Evolutionary conservation across 2,113 vertebrate species (phyloP).

Genomic region (Syngnathus typhle): DNA sequence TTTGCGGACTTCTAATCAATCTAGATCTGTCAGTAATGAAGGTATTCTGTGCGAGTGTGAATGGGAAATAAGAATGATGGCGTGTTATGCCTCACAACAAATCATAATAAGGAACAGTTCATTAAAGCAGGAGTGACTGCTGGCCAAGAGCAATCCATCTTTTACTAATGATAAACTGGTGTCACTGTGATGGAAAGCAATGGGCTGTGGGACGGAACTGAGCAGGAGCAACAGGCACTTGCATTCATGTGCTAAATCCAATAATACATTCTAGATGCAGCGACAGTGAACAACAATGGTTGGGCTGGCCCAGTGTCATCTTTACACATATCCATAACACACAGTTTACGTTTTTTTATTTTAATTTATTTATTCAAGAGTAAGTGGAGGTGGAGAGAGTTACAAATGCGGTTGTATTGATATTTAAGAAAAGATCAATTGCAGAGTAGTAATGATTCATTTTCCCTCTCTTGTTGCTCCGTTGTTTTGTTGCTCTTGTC

Average conservation of each 20-base stretch:
- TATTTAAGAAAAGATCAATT: not conserved
- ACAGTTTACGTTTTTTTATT: not conserved
- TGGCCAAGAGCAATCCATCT: constrained; percentile 53
- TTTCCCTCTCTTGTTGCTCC: not conserved
- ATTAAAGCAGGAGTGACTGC: constrained; percentile 50
- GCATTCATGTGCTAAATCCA: constrained; percentile 21
- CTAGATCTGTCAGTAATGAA: constrained; percentile 50
- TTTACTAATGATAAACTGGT: constrained; percentile 39
- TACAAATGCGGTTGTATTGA: not conserved
- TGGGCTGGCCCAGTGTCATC: not conserved
- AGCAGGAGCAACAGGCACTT: constrained; percentile 34
- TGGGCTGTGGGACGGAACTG: constrained; percentile 20
- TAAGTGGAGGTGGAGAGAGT: not conserved
- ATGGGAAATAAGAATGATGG: constrained; percentile 44
- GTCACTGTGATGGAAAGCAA: constrained; percentile 32
- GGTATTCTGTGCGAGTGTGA: constrained; percentile 31
- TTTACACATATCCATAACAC: not conserved
- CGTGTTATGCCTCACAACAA: constrained; percentile 34
- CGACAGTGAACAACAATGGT: constrained; percentile 8
- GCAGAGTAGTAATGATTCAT: not conserved
- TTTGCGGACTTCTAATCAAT: constrained; percentile 17
- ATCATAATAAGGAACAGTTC: constrained; percentile 54
- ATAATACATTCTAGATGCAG: constrained; percentile 8
- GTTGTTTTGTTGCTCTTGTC: not conserved
- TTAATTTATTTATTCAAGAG: not conserved